Evolutionary conservation across 2,113 vertebrate genomes (phyloP), one percentile per base, ranked within the genome.

Genomic region (Cynocephalus volans): DNA sequence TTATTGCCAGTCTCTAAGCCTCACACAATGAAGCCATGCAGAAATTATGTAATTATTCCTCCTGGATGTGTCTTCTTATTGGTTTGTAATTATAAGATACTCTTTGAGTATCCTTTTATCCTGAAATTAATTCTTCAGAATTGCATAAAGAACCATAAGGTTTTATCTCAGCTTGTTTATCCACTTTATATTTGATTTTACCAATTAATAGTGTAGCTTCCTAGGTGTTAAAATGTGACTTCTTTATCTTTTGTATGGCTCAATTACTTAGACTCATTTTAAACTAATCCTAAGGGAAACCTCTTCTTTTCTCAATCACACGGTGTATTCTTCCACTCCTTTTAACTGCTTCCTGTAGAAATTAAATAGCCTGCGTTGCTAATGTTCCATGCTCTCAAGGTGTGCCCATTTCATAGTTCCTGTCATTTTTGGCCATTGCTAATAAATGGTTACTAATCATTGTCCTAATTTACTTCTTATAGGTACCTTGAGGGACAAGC

Each of bases 41-140:
- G 96, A 98, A 98, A 98, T 99, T 98, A 98, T 98, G 95, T 98
- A 98, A 98, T 99, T 98, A 98, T 99, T 99, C 98, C 98, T 99
- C 98, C 98, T 98, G 98, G 98, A 98, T 98, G 98, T 14, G 90
- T 98, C 98, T 97, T 98, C 98, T 98, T 97, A 98, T 97, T 98
- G 98, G 96, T 98, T 98, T 98, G 95, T 98, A 98, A 99, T 99
- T 98, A 97, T 94, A 96, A 98, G 98, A 98, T 96, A 97, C 93
- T 97, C 97, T 84, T 96, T 21, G 95, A 98, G 62, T 96, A 31
- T 97, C 98, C 98, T 92, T 77, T 93, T 93, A 69, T 97, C 97
- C 98, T 92, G 79, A 97, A 97, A 98, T 98, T 92, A 98, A 98
- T 85, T 98, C 98, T 97, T 98, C 24, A 77, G 90, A 84, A 82